Percentiles rank a stretch among this genome's conserved stretches.
Conservation (phyloP, 2,113 vertebrate species). For the Columba livia region DNA sequence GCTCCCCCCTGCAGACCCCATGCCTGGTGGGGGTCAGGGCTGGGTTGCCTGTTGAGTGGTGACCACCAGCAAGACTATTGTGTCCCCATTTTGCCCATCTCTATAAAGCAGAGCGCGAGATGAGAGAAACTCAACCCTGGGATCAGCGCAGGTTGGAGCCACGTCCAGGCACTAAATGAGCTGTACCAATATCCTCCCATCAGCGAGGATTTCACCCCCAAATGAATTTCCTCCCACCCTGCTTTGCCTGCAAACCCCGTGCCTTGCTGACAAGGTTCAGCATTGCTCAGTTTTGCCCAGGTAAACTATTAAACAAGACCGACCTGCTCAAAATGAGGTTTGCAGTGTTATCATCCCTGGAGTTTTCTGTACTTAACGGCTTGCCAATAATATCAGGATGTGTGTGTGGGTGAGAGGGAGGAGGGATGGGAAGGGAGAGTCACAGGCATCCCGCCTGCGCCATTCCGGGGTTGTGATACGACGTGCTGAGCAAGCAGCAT, state of each 20-base stretch:
- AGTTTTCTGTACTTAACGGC: background rate
- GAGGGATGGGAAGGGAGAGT: background rate
- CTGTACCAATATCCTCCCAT: background rate
- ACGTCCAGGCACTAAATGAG: background rate
- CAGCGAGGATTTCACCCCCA: background rate
- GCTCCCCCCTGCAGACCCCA: no score
- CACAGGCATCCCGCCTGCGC: background rate
- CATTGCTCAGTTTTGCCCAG: background rate
- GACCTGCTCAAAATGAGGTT: background rate
- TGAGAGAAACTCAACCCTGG: background rate
- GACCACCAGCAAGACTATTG: background rate
- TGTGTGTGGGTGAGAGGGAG: background rate
- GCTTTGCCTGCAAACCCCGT: background rate
- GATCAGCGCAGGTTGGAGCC: background rate
- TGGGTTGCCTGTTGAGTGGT: background rate
- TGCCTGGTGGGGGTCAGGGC: background rate
- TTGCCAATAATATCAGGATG: background rate
- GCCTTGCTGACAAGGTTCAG: background rate
- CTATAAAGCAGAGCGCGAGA: background rate
- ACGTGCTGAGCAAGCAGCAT: background rate
- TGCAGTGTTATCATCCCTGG: background rate
- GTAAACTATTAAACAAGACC: background rate
- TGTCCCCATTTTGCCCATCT: background rate
- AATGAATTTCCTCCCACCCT: background rate
- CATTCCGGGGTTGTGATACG: fast-evolving